Evolutionary conservation across 2,113 vertebrate species (phyloP), one percentile per base, ranked within the genome.

Genomic region (Solea solea): DNA sequence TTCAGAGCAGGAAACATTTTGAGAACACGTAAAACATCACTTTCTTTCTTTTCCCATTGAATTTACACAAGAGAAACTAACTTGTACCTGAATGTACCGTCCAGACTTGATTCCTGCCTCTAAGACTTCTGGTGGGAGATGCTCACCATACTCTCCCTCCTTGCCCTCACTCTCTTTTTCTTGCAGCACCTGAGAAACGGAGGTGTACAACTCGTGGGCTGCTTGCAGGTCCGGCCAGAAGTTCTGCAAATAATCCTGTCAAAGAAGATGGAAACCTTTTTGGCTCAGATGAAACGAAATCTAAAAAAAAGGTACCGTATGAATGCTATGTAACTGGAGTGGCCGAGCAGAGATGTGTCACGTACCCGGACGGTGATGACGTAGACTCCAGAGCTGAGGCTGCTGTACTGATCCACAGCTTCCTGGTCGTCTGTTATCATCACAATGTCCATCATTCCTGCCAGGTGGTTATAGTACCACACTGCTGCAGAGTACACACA

Each of bases 31-130:
- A 21, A 45, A 56, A 46, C 44, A 2, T 8, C 27, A 6, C 12
- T 12, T 69, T 13, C 9, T 50, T 52, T 12, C 25, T 12, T 34
- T 34, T 34, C 34, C 34, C 3, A 34, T 34, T 34, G 3, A 34
- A 34, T 34, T 34, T 4, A 34, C 5, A 34, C 34, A 1, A 34
- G 44, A 45, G 11, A 45, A 45, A 13, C 4, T 48, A 48, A 48
- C 12, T 48, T 54, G 56, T 58, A 60, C 57, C 95, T 96, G 95
- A 57, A 96, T 81, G 46, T 95, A 99, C 74, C 95, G 93, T 7
- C 96, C 95, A n/a, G 97, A 97, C 74, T 98, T 99, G 83, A 98
- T 96, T 0, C 97, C 96, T 5, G 97, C 95, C 87, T 96, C 96
- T 78, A 98, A 1, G 9, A 98, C 46, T 62, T 98, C 95, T 15